Conservation (phyloP, 2,888 invertebrate genomes). For the Apocheima hispidaria region DNA sequence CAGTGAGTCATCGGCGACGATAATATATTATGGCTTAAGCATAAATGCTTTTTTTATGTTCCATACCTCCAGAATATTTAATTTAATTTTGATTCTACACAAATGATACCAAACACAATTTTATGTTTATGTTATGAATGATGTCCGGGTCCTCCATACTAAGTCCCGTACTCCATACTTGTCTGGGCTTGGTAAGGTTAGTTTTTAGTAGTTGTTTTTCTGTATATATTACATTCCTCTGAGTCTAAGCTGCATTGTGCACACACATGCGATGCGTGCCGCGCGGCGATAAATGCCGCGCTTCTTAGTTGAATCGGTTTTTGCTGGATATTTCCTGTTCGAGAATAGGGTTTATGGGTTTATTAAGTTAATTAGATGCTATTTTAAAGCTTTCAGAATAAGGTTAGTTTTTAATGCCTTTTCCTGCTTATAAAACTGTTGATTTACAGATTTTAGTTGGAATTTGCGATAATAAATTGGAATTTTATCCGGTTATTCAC, state of each 20-base stretch:
- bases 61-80: no score
- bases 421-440: background rate
- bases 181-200: no score
- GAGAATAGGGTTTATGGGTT: slow-evolving; percentile 12
- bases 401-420: background rate
- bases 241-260: slow-evolving; percentile 7
- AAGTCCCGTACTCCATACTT: no score
- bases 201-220: background rate
- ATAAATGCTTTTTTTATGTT: no score
- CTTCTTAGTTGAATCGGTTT: slow-evolving; percentile 21
- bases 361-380: slow-evolving; percentile 26
- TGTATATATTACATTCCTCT: background rate
- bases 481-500: no score
- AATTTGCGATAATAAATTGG: no score
- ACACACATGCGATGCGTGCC: slow-evolving; percentile 27
- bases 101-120: no score
- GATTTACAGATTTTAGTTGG: background rate
- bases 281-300: slow-evolving; percentile 9
- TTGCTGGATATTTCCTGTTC: slow-evolving; percentile 19
- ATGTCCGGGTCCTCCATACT: no score
- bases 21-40: no score
- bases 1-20: no score
- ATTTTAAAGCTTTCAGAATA: slow-evolving; percentile 2
- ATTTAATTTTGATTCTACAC: no score
- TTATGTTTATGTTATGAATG: no score